These are phyloP conservation scores for Perccottus glenii DNA, from an alignment of 2,113 vertebrate genomes.

Conservation along the genomic window DNA sequence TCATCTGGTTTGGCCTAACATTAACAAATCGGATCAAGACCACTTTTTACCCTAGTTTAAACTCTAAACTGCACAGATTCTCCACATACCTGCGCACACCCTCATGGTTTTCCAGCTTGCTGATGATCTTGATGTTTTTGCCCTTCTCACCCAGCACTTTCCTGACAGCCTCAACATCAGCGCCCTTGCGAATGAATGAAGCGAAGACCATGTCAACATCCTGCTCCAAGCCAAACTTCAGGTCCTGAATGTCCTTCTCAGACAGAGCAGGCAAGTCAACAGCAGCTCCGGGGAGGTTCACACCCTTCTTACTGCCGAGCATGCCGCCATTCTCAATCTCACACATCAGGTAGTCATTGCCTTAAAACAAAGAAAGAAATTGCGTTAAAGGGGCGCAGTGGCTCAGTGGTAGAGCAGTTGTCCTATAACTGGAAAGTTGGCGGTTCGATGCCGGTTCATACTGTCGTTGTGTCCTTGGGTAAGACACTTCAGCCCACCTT, in stretches of 20 bases:
- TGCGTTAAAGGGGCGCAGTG: not conserved
- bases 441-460: too few species aligned
- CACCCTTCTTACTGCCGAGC: constrained; percentile 96
- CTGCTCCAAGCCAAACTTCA: constrained; percentile 94
- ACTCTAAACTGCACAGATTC: not conserved
- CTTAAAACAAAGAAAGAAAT: constrained; percentile 63
- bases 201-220: constrained; percentile 97
- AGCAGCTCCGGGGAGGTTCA: constrained; percentile 92
- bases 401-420: too few species aligned
- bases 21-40: too few species aligned
- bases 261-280: constrained; percentile 94
- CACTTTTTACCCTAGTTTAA: too few species aligned
- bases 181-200: constrained; percentile 96
- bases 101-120: constrained; percentile 98
- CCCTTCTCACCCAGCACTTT: constrained; percentile 94
- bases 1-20: too few species aligned
- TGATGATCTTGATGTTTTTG: constrained; percentile 97
- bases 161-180: constrained; percentile 91
- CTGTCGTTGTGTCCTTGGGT: too few species aligned
- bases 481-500: too few species aligned
- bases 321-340: constrained; percentile 90
- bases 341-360: constrained; percentile 83
- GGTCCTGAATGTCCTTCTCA: constrained; percentile 92
- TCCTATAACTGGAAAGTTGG: too few species aligned
- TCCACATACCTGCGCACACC: constrained; percentile 89